phyloP scores from a whole-genome alignment of 2,797 vertebrate genomes.

The Eidolon dupreanum region DNA sequence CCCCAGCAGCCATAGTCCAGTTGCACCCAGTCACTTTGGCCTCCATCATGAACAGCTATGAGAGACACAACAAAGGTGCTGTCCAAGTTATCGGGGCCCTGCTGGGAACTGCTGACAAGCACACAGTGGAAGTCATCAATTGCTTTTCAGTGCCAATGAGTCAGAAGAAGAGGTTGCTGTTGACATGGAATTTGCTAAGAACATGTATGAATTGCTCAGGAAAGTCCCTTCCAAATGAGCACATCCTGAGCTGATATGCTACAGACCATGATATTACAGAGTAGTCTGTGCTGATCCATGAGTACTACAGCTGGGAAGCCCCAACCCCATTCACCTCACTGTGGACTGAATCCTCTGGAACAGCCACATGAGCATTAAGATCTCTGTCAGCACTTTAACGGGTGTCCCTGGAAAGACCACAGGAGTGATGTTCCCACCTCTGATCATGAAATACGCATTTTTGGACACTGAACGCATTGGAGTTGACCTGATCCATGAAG shows the following conservation, averaged over 20 bases:
- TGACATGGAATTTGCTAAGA: slow-evolving; percentile 99
- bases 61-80: too few relatives aligned
- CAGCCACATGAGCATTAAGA: slow-evolving; percentile 96
- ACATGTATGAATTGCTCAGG: slow-evolving; percentile 99
- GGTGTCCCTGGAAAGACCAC: slow-evolving; percentile 98
- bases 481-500: slow-evolving; percentile 95
- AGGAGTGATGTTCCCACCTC: slow-evolving; percentile 98
- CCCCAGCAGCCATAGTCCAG: too few relatives aligned
- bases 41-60: too few relatives aligned
- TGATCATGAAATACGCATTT: slow-evolving; percentile 95
- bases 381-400: slow-evolving; percentile 97
- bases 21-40: too few relatives aligned
- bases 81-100: too few relatives aligned
- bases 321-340: slow-evolving; percentile 96
- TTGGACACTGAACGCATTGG: slow-evolving; percentile 95
- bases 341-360: slow-evolving; percentile 94
- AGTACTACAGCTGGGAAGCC: slow-evolving; percentile 98
- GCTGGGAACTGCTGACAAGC: slow-evolving; percentile 93
- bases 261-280: slow-evolving; percentile 99
- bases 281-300: slow-evolving; percentile 97
- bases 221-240: slow-evolving; percentile 96
- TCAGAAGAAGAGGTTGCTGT: slow-evolving; percentile 99
- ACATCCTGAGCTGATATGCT: slow-evolving; percentile 98
- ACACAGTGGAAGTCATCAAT: slow-evolving; percentile 97
- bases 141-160: slow-evolving; percentile 99